Evolutionary conservation across 2,797 vertebrate species (phyloP), one percentile per base, ranked within the genome.

Genomic region (Nannoperca australis): DNA sequence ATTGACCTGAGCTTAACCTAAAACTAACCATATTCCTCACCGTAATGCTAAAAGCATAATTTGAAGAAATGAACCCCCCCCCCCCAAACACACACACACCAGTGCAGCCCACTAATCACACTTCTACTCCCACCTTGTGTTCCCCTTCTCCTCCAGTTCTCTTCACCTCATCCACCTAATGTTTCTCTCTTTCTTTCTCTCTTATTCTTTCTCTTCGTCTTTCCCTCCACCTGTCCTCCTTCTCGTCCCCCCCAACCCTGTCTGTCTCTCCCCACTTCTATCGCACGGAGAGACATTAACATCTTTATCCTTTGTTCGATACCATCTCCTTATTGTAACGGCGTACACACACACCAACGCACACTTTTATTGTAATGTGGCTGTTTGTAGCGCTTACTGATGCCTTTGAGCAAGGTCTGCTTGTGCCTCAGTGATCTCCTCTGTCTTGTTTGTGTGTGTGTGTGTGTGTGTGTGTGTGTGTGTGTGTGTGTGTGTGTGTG

Each of bases 291-390:
- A 62, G 49, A 78, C 71, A 59, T 72, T n/a, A 74, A 70, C 58
- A 50, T 47, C 42, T 56, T 27, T 56, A 70, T 69, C 51, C 62
- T 82, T 72, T 76, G 38, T 80, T 71, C 56, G 76, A 81, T 77
- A 6, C 75, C 1, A 66, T 77, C 70, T 50, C 59, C 15, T 65
- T 69, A 65, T 85, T 78, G 32, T 66, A 76, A 73, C 36, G 69
- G 53, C 30, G 42, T 3, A 27, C 56, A 76, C 30, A 70, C 58
- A 68, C 49, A 64, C 42, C 73, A 42, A 76, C 50, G 50, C 58
- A 53, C n/a, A 32, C 9, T 56, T 81, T 61, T 63, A 87, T 83
- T 84, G 61, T 82, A 78, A 82, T 81, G 58, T 75, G 51, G 42
- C 54, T 12, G 59, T 75, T 75, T 50, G 51, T 53, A 63, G 73